Percentiles rank a stretch among this genome's conserved stretches.
These are phyloP conservation scores for Chromobotia macracanthus DNA, from an alignment of 2,797 vertebrate species.

Conservation along the genomic window DNA sequence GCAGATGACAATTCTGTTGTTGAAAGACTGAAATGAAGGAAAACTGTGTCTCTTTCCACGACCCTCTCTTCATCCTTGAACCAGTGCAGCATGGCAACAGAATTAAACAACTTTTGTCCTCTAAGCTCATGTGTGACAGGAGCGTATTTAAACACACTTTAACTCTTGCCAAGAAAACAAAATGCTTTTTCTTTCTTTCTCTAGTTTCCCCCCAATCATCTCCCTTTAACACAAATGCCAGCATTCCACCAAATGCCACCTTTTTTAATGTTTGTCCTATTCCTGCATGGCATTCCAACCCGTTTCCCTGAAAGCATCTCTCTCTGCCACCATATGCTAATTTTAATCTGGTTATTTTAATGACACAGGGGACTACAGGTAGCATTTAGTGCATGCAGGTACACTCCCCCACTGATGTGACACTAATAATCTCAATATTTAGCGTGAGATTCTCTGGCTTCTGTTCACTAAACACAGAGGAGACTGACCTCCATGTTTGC, in stretches of 20 bases:
- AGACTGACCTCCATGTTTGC: slow-evolving; percentile 41
- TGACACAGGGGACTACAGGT: neutral
- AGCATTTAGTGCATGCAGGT: neutral
- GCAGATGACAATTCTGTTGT: slow-evolving; percentile 85
- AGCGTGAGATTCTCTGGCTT: slow-evolving; percentile 70
- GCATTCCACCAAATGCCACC: slow-evolving; percentile 34
- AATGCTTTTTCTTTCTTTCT: slow-evolving; percentile 53
- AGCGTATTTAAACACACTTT: slow-evolving; percentile 81
- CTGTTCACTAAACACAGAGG: slow-evolving; percentile 54
- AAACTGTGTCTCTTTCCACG: slow-evolving; percentile 70
- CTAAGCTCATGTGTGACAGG: slow-evolving; percentile 82
- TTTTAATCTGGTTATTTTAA: slow-evolving; percentile 16
- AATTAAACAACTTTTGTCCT: slow-evolving; percentile 87
- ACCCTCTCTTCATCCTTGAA: slow-evolving; percentile 72
- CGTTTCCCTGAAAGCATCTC: slow-evolving; percentile 45
- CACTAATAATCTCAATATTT: slow-evolving; percentile 24
- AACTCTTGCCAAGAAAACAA: slow-evolving; percentile 78
- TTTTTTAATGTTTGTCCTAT: slow-evolving; percentile 17
- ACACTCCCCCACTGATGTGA: slow-evolving; percentile 58
- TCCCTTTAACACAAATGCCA: slow-evolving; percentile 51
- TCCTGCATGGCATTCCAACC: slow-evolving; percentile 35
- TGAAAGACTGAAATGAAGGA: slow-evolving; percentile 82
- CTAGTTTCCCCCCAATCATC: slow-evolving; percentile 51
- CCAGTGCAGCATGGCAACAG: slow-evolving; percentile 79
- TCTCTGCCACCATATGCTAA: slow-evolving; percentile 49